phyloP scores from a whole-genome alignment of 2,797 vertebrate species.

The Esox masquinongy region DNA sequence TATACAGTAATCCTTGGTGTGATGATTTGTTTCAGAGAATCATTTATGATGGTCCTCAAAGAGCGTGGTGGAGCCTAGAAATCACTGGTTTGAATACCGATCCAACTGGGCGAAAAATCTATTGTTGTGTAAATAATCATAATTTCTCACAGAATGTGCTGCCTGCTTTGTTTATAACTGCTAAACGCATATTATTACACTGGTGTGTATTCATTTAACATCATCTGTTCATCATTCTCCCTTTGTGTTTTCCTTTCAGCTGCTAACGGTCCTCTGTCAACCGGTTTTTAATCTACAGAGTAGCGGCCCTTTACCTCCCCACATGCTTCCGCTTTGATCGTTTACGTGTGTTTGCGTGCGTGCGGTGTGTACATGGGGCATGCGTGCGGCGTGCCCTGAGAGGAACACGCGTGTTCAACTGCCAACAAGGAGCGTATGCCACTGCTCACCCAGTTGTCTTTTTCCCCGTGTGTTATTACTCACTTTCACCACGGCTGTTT shows the following conservation, averaged over 20 bases:
- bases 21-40: too few species aligned
- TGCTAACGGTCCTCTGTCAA: background rate
- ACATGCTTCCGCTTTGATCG: background rate
- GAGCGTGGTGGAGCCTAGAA: too few species aligned
- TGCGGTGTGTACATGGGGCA: background rate
- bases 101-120: too few species aligned
- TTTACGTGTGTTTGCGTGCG: background rate
- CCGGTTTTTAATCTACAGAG: background rate
- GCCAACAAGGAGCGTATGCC: background rate
- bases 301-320: background rate
- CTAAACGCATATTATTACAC: background rate
- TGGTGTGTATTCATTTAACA: background rate
- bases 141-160: background rate
- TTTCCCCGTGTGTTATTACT: conserved; percentile 20
- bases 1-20: too few species aligned
- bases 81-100: too few species aligned
- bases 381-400: background rate
- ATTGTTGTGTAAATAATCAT: too few species aligned
- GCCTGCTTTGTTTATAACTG: background rate
- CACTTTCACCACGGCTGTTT: background rate
- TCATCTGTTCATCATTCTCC: background rate
- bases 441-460: background rate
- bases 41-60: too few species aligned
- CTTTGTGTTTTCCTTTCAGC: background rate
- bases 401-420: background rate